Evolutionary conservation across 1,140 invertebrate genomes (phyloP).

Genomic region (Harlomillsia oculata): DNA sequence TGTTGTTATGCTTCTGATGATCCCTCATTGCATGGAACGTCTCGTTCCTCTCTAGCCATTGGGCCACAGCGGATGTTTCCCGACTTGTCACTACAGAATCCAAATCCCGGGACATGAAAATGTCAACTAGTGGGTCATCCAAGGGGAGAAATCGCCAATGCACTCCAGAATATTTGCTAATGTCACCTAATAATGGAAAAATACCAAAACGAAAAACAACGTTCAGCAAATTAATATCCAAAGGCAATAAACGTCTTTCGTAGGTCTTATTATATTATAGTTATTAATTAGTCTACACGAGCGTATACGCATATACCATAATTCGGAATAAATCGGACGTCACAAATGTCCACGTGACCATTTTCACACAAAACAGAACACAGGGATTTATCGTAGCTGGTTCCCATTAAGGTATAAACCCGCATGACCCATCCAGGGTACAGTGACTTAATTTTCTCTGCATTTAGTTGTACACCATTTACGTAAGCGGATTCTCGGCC

Average conservation of each 20-base stretch:
- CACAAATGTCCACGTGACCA: constrained; percentile 7
- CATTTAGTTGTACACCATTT: constrained; percentile 1
- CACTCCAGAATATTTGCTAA: neutral
- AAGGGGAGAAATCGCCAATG: constrained; percentile 38
- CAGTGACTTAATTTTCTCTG: neutral
- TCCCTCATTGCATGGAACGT: constrained; percentile 38
- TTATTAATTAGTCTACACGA: neutral
- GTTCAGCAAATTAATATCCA: neutral
- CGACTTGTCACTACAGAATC: constrained; percentile 35
- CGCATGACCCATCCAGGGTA: constrained; percentile 18
- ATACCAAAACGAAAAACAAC: neutral
- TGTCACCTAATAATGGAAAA: neutral
- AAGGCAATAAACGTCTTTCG: neutral
- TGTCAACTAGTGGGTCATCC: constrained; percentile 37
- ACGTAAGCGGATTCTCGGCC: neutral
- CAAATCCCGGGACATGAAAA: constrained; percentile 37
- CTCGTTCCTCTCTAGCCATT: constrained; percentile 35
- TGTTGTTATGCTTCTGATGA: constrained; percentile 27
- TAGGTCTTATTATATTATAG: no score
- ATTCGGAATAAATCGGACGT: constrained; percentile 7
- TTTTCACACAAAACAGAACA: constrained; percentile 1
- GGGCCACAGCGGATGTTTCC: constrained; percentile 37
- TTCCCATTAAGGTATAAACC: constrained; percentile 16
- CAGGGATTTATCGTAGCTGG: neutral
- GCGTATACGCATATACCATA: neutral